Base-by-base conservation (phyloP, 1,140 invertebrate species). In the Macrobrachium nipponense region DNA sequence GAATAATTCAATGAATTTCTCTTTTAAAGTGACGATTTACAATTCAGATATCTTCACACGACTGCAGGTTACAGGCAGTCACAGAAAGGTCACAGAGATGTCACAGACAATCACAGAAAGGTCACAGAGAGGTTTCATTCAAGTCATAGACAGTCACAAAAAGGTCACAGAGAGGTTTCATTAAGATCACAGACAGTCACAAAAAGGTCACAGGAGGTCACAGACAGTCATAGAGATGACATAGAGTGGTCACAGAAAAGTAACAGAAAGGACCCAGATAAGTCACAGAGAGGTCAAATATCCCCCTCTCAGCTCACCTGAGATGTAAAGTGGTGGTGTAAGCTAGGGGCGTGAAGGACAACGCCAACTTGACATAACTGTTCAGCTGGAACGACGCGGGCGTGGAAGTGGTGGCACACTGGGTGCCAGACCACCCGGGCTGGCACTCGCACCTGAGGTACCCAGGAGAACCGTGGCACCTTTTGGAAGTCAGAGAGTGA, bases 311-410 rank as follows among this genome's bases (percentile, higher is more conserved):
- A 10, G 8, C 51, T 59, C 17, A 82, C 81, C 81, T 82, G 81
- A 82, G 81, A 20, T 75, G 72, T 5, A 82, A 10, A 17, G 81
- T 62, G 27, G 81, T 82, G 70, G 68, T 75, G 59, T 82, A 82
- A 15, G 70, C 59, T 5, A 82, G 81, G 18, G 81, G 81, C 20
- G 81, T 82, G 81, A 82, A 82, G 59, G 81, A 82, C 23, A 82
- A 59, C 2, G 81, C 81, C 17, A 82, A 15, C 20, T 82, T 82
- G 14, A 82, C 81, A 36, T 75, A 82, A 18, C 81, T 82, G 70
- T 82, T 82, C 5, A 75, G n/a, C 70, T 76, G 81, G 70, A 82
- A 82, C 43, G 81, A 27, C 17, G 82, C 15, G 43, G 82, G 82
- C 1, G 62, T 70, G 60, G 82, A 66, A 61, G 82, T 58, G 2